phyloP scores from a whole-genome alignment of 2,797 vertebrate genomes.

The Spinibarbus caldwelli region DNA sequence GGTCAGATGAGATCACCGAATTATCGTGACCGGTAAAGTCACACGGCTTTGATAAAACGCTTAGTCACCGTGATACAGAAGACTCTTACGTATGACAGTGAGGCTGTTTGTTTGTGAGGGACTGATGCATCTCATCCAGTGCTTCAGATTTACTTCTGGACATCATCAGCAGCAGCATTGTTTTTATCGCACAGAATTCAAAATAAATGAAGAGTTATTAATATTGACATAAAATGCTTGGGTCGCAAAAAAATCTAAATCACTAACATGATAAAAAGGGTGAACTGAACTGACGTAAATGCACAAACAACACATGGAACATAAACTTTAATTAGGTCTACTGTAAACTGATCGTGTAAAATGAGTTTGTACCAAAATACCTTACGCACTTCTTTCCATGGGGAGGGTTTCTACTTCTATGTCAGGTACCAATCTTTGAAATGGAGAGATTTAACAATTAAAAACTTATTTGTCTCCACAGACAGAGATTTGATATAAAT shows the following conservation, averaged over 20 bases:
- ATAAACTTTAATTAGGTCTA: not conserved
- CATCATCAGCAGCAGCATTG: too few relatives aligned
- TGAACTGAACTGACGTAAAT: not conserved
- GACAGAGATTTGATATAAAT: not conserved
- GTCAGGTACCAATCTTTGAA: not conserved
- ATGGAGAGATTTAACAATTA: not conserved
- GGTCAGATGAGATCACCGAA: slow-evolving; percentile 55
- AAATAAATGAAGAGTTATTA: not conserved
- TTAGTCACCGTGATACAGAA: slow-evolving; percentile 52
- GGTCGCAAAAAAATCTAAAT: not conserved
- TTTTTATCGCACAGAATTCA: not conserved
- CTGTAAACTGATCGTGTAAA: not conserved
- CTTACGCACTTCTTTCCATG: not conserved
- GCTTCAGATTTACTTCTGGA: not conserved
- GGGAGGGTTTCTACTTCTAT: not conserved
- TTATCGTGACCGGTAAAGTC: slow-evolving; percentile 36
- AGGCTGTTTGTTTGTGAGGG: not conserved
- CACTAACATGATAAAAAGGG: not conserved
- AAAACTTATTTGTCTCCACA: too few relatives aligned
- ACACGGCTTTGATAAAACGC: slow-evolving; percentile 35
- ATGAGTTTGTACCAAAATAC: not conserved
- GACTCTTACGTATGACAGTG: not conserved
- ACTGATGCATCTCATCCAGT: not conserved
- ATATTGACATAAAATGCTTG: not conserved
- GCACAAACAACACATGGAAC: not conserved